Conservation (phyloP, 2,888 invertebrate species). For the Caprella mutica region DNA sequence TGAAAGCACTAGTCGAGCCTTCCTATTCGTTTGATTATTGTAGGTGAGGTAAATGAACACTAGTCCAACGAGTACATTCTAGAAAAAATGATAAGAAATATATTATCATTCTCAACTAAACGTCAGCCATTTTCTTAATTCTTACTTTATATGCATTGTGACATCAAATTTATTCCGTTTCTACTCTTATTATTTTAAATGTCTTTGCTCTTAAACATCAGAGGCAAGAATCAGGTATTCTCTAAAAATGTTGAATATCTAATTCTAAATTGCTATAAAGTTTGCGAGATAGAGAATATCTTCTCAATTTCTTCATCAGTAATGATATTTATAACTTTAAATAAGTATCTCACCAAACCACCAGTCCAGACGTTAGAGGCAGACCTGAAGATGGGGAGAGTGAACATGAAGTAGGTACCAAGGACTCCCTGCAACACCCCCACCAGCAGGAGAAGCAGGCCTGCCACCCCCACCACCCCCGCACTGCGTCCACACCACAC, state of each 20-base stretch:
- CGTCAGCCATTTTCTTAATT: no score
- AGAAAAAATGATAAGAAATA: not conserved
- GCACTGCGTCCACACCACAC: slow-evolving; percentile 13
- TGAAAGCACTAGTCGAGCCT: slow-evolving; percentile 17
- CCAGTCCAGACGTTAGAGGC: slow-evolving; percentile 47
- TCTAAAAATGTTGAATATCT: no score
- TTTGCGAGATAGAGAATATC: no score
- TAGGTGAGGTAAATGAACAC: slow-evolving; percentile 14
- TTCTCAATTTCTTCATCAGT: no score
- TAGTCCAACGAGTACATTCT: slow-evolving; percentile 20
- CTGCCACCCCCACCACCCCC: slow-evolving; percentile 21
- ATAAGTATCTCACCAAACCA: slow-evolving; percentile 46
- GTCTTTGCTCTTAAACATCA: no score
- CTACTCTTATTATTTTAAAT: no score
- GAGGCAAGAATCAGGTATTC: no score
- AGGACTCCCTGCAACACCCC: slow-evolving; percentile 47
- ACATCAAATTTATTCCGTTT: no score
- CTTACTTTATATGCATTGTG: no score
- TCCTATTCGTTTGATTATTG: slow-evolving; percentile 12
- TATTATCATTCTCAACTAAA: not conserved
- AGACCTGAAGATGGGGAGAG: slow-evolving; percentile 45
- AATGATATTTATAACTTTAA: no score
- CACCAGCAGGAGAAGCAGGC: slow-evolving; percentile 14
- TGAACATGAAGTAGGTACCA: slow-evolving; percentile 47
- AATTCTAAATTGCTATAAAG: no score